Base-by-base conservation (phyloP, 30 jellyfish, hydroid and myxozoan genomes). In the Pelagia noctiluca region DNA sequence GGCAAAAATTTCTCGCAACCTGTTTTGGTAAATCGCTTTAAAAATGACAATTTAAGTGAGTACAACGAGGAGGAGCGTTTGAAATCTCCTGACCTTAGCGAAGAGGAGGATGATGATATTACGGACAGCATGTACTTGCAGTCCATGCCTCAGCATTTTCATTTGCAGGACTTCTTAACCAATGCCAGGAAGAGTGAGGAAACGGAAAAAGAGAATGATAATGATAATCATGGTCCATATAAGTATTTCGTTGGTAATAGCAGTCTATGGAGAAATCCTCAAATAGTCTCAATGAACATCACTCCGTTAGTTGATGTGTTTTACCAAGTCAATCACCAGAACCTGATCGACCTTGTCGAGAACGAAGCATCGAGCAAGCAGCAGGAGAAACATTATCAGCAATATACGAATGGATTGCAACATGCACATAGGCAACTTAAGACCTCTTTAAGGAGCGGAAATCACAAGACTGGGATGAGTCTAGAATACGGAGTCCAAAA, bases 241-340 rank as follows among this genome's bases (percentile, higher is more conserved):
- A 12, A 85, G 78, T 84, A 84, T 73, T 84, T 84, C 25, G 63
- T 57, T 16, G 95, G 95, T 29, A 84, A 84, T 32, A 72, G 88
- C 60, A 84, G 95, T 73, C 37, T 73, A 37, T 75, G 88, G 88
- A 84, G 76, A 63, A 66, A 84, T 30, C 95, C 72, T 84, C 88
- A 82, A 5, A 23, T 53, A 1, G 95, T 84, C 5, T 73, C 88
- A 13, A 73, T 84, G 88, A 75, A 87, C 57, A 87, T 87, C 1
- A 75, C 42, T 13, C 91, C 90, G 33, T 72, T 87, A 25, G 91
- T 71, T 0, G 77, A 76, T 31, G 81, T 62, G 42, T 86, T 75
- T 67, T 86, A 86, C 36, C 30, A 75, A 50, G 86, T 86, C 50
- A 46, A 75, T 42, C 96, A 86, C 36, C 35, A 75, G 46, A 86